Conservation (phyloP, 2,113 vertebrate species). For the Cheirogaleus medius region DNA sequence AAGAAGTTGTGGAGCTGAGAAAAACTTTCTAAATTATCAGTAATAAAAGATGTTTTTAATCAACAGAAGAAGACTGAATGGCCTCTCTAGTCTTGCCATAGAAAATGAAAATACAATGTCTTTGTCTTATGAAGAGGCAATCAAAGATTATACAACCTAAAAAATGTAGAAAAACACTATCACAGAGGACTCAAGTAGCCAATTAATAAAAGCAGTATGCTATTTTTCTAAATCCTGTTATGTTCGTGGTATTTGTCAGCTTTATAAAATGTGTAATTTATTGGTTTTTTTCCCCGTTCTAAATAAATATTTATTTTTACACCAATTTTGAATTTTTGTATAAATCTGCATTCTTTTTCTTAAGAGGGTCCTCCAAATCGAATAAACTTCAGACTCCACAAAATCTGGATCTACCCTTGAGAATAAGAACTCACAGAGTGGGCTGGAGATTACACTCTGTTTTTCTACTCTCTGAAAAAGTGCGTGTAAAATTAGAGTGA, state of each 20-base stretch:
- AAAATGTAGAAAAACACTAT: neutral
- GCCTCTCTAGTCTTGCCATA: neutral
- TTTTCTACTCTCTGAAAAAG: neutral
- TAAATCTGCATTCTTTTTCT: neutral
- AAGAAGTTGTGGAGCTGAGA: neutral
- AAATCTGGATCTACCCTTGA: neutral
- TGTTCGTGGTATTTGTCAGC: neutral
- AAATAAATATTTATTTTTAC: neutral
- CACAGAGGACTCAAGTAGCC: too few species aligned
- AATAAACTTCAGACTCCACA: neutral
- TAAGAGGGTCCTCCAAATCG: neutral
- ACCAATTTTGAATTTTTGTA: neutral
- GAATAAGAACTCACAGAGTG: neutral
- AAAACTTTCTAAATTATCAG: neutral
- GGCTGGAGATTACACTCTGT: fast-evolving
- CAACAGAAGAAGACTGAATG: neutral
- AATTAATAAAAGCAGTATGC: neutral
- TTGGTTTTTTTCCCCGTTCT: neutral
- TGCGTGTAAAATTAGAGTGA: neutral
- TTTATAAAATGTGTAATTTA: neutral
- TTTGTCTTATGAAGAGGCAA: too few species aligned
- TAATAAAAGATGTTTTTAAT: neutral
- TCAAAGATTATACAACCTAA: fast-evolving
- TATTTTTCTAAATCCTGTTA: neutral
- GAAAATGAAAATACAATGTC: neutral